These are phyloP conservation scores for Dioctria linearis DNA, from an alignment of 2,888 invertebrate genomes.

Conservation along the genomic window DNA sequence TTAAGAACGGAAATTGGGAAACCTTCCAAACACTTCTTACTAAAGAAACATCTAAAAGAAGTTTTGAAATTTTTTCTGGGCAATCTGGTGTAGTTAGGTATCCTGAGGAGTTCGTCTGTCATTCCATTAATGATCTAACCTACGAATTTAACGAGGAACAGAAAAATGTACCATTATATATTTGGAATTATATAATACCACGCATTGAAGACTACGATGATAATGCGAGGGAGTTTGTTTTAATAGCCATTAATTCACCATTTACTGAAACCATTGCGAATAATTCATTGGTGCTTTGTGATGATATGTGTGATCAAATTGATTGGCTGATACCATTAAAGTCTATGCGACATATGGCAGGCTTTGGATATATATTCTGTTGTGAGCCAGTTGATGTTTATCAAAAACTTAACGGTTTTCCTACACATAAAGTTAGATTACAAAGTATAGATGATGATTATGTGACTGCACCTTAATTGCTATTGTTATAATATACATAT, in stretches of 20 bases:
- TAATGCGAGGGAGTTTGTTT: background rate
- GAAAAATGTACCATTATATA: constrained; percentile 12
- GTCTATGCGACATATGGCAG: background rate
- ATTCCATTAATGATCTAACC: background rate
- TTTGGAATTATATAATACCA: constrained; percentile 24
- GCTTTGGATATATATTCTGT: constrained; percentile 27
- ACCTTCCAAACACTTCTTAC: background rate
- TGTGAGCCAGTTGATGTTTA: constrained; percentile 19
- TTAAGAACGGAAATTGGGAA: constrained; percentile 12
- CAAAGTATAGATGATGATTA: too few relatives aligned
- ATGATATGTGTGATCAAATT: constrained; percentile 15
- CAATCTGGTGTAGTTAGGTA: background rate
- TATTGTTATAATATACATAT: too few relatives aligned
- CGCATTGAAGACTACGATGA: background rate
- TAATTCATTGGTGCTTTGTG: constrained; percentile 20
- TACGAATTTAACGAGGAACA: background rate
- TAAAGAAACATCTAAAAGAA: background rate
- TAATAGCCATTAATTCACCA: constrained; percentile 44
- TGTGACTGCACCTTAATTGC: too few relatives aligned
- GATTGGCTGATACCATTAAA: background rate
- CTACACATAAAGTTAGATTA: too few relatives aligned
- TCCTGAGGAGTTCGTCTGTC: background rate
- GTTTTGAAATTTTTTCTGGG: constrained; percentile 5
- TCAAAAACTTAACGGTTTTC: background rate
- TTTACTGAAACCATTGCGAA: background rate